Conservation (phyloP, 1,140 invertebrate genomes). For the Palaemon carinicauda region DNA sequence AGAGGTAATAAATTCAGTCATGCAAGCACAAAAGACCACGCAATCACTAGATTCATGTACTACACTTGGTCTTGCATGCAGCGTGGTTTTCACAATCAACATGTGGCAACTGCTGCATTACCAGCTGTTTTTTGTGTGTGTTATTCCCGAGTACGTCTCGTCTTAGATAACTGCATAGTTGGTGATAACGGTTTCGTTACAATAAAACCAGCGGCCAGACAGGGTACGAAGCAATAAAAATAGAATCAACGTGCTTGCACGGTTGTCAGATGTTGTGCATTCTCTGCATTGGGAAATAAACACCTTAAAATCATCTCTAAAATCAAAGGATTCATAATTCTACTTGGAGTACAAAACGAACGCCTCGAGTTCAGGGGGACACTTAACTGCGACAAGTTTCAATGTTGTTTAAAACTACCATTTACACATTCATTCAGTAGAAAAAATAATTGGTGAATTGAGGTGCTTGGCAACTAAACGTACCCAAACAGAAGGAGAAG, state of each 20-base stretch:
- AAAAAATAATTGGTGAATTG: slow-evolving; percentile 1
- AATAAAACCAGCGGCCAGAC: slow-evolving; percentile 17
- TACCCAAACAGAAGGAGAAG: slow-evolving; percentile 43
- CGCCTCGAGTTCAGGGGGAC: background rate
- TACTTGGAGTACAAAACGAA: background rate
- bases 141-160: background rate
- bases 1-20: background rate
- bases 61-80: background rate
- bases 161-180: background rate
- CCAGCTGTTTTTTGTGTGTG: background rate
- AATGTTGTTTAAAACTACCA: background rate
- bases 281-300: background rate
- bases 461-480: slow-evolving; percentile 41
- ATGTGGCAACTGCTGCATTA: slow-evolving; percentile 16
- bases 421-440: background rate
- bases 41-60: background rate
- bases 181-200: slow-evolving; percentile 30
- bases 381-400: background rate
- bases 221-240: slow-evolving; percentile 49
- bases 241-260: slow-evolving; percentile 48
- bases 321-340: background rate
- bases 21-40: background rate
- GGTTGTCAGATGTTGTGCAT: slow-evolving; percentile 43
- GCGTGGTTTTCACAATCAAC: slow-evolving; percentile 6
- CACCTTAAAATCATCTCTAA: background rate